These are phyloP conservation scores for Caenorhabditis brenneri DNA, from an alignment of 1,140 invertebrate species.

Conservation along the genomic window DNA sequence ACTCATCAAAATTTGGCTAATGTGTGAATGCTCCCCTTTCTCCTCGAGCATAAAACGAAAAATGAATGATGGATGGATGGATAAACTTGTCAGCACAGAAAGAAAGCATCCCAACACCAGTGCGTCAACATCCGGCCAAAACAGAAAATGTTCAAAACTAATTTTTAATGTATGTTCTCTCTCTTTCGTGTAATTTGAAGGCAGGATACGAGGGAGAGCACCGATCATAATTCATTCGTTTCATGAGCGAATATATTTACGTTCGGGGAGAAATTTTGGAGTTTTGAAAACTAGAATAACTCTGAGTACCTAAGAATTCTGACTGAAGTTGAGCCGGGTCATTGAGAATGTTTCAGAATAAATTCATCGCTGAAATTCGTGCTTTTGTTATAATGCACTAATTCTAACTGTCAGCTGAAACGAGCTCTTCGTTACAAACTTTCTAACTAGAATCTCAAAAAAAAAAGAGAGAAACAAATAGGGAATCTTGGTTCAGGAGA, in stretches of 20 bases:
- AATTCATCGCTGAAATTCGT: no score
- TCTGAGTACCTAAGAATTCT: no score
- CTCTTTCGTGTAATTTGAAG: background rate
- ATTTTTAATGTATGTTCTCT: conserved; percentile 20
- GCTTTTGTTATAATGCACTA: no score
- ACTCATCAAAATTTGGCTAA: background rate
- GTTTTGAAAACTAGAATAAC: no score
- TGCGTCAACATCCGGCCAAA: background rate
- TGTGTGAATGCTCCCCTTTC: background rate
- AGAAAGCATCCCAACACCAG: no score
- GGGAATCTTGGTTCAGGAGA: background rate
- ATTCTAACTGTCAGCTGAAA: no score
- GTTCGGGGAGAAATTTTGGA: no score
- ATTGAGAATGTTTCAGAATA: no score
- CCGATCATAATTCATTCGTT: conserved; percentile 27
- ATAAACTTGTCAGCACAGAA: background rate
- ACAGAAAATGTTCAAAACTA: conserved; percentile 11
- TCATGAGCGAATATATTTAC: no score
- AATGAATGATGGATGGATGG: conserved; percentile 30
- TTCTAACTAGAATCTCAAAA: background rate
- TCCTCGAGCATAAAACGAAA: background rate
- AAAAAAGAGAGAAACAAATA: background rate
- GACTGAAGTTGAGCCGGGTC: no score
- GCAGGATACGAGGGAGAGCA: background rate
- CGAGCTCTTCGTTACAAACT: no score